Conservation (phyloP, 2,888 invertebrate genomes). For the Hirtodrosophila confusa region DNA sequence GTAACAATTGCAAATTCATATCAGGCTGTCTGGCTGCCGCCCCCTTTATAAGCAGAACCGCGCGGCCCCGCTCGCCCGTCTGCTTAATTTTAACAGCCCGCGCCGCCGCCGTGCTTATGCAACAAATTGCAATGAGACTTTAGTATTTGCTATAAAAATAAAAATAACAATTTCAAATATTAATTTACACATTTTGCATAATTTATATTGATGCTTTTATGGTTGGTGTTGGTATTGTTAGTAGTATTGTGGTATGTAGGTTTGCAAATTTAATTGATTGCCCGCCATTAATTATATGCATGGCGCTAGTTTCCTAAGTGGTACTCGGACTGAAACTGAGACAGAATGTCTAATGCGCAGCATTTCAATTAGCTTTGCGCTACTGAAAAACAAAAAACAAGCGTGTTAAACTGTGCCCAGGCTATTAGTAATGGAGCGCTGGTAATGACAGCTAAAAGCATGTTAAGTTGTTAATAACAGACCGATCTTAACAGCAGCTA, state of each 20-base stretch:
- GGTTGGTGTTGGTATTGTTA: background rate
- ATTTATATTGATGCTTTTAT: conserved; percentile 56
- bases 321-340: conserved; percentile 27
- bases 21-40: conserved; percentile 48
- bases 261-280: conserved; percentile 66
- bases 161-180: conserved; percentile 54
- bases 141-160: conserved; percentile 48
- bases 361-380: conserved; percentile 44
- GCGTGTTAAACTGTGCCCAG: conserved; percentile 31
- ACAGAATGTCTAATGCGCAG: conserved; percentile 48
- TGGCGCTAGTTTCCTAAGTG: conserved; percentile 54
- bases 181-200: conserved; percentile 71
- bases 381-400: conserved; percentile 40
- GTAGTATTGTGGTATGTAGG: conserved; percentile 8
- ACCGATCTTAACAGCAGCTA: background rate
- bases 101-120: conserved; percentile 45
- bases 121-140: conserved; percentile 40
- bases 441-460: background rate
- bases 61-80: conserved; percentile 31
- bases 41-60: conserved; percentile 8
- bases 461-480: background rate
- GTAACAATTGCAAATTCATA: conserved; percentile 67
- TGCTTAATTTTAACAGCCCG: conserved; percentile 36
- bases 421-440: background rate
- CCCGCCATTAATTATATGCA: conserved; percentile 65